phyloP scores from a whole-genome alignment of 2,113 vertebrate species.

The Trinectes maculatus region DNA sequence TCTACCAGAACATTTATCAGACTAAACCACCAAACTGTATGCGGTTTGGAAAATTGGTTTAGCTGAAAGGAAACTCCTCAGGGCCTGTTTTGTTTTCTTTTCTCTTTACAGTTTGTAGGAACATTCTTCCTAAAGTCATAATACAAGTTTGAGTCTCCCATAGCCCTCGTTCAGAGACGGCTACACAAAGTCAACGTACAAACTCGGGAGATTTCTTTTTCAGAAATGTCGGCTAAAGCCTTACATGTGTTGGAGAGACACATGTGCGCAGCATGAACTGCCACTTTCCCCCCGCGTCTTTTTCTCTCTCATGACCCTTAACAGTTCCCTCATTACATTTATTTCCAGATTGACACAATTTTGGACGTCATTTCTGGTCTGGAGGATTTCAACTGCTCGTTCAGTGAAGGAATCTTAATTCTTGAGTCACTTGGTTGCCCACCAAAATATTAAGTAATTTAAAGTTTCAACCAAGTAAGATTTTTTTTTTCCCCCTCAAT shows the following conservation, averaged over 20 bases:
- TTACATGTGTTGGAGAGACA: background rate
- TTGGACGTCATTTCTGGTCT: slow-evolving; percentile 32
- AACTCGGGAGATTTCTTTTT: background rate
- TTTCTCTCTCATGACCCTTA: slow-evolving; percentile 5
- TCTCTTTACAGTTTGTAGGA: slow-evolving; percentile 51
- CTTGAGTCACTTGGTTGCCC: slow-evolving; percentile 26
- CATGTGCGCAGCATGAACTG: slow-evolving; percentile 8
- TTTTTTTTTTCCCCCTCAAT: background rate
- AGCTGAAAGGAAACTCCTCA: slow-evolving; percentile 71
- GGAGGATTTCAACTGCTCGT: slow-evolving; percentile 25
- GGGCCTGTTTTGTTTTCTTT: slow-evolving; percentile 60
- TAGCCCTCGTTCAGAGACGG: background rate
- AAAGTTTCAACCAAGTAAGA: slow-evolving; percentile 1
- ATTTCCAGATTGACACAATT: slow-evolving; percentile 32
- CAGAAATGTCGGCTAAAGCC: background rate
- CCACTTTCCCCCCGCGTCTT: background rate
- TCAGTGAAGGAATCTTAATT: slow-evolving; percentile 39
- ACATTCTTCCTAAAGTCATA: slow-evolving; percentile 33
- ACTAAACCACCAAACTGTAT: slow-evolving; percentile 70
- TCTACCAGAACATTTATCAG: slow-evolving; percentile 76
- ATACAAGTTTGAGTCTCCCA: slow-evolving; percentile 5
- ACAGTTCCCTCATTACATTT: slow-evolving; percentile 26
- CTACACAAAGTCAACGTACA: slow-evolving; percentile 15
- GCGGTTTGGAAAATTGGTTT: slow-evolving; percentile 77
- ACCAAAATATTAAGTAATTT: slow-evolving; percentile 24